phyloP scores from a whole-genome alignment of 1,140 invertebrate species.

The Watersipora subatra region DNA sequence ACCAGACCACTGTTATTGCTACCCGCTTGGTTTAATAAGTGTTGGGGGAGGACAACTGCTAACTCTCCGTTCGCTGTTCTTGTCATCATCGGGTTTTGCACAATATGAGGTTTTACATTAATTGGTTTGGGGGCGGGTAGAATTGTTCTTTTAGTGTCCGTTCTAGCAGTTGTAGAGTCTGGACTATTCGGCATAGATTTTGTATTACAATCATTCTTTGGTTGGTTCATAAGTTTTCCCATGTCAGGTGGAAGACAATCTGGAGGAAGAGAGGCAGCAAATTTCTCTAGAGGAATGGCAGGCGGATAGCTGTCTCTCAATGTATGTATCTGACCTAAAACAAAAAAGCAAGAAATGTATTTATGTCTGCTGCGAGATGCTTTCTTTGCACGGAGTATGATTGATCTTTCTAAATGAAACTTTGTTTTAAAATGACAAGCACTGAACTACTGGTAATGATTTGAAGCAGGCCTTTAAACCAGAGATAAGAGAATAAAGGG shows the following conservation, averaged over 20 bases:
- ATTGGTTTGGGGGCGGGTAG: neutral
- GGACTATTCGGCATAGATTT: neutral
- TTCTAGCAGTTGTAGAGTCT: neutral
- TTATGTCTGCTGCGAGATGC: no score
- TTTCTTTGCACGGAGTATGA: no score
- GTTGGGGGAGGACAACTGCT: neutral
- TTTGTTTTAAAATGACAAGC: no score
- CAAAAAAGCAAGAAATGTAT: neutral
- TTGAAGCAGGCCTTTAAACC: no score
- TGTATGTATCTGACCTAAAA: neutral
- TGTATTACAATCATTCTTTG: neutral
- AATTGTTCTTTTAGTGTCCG: neutral
- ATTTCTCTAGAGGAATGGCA: neutral
- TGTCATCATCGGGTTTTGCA: neutral
- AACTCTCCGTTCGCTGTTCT: neutral
- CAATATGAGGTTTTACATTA: neutral
- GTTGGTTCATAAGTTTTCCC: neutral
- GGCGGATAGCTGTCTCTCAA: neutral
- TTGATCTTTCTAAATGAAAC: no score
- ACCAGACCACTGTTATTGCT: neutral
- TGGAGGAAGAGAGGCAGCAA: neutral
- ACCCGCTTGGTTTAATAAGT: neutral
- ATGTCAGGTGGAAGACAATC: neutral
- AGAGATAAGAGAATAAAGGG: no score
- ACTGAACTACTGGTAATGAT: no score